Percentiles rank a stretch among this genome's conserved stretches.
Conservation (phyloP, 2,888 invertebrate genomes). For the Drosophila atripex region DNA sequence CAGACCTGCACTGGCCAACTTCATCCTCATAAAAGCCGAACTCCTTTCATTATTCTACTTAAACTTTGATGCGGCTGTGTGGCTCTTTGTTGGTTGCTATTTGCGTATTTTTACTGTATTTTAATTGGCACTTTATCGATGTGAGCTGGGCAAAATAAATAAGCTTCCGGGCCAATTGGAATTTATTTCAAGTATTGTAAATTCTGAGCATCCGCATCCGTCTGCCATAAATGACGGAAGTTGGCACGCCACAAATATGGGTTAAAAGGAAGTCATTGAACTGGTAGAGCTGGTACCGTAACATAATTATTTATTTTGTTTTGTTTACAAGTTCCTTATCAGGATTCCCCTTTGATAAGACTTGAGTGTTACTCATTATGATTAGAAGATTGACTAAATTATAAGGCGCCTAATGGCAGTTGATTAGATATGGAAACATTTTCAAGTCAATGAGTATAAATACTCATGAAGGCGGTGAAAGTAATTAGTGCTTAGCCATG, state of each 20-base stretch:
- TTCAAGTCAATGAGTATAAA: not conserved
- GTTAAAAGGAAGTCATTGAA: constrained; percentile 28
- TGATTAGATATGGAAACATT: constrained; percentile 12
- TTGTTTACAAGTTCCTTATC: constrained; percentile 7
- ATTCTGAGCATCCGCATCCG: not conserved
- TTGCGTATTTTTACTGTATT: constrained; percentile 30
- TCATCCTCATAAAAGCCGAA: constrained; percentile 19
- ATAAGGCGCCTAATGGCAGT: not conserved
- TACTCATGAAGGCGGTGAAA: not conserved
- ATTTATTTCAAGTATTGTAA: not conserved
- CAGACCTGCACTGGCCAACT: constrained; percentile 5
- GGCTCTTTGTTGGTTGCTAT: constrained; percentile 13
- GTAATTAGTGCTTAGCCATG: constrained; percentile 4
- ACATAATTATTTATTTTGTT: not conserved
- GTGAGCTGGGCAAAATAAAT: constrained; percentile 26
- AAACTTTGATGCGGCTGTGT: constrained; percentile 51
- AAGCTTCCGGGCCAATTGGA: constrained; percentile 14
- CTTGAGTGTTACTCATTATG: constrained; percentile 2
- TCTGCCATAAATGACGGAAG: constrained; percentile 19
- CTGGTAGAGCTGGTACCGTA: constrained; percentile 3
- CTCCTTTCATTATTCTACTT: constrained; percentile 41
- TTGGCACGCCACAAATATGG: constrained; percentile 1
- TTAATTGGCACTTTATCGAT: constrained; percentile 67
- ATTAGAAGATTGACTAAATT: constrained; percentile 1
- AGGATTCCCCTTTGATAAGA: constrained; percentile 13